Conservation (phyloP, 2,797 vertebrate species). For the Acestrorhynchus altus region DNA sequence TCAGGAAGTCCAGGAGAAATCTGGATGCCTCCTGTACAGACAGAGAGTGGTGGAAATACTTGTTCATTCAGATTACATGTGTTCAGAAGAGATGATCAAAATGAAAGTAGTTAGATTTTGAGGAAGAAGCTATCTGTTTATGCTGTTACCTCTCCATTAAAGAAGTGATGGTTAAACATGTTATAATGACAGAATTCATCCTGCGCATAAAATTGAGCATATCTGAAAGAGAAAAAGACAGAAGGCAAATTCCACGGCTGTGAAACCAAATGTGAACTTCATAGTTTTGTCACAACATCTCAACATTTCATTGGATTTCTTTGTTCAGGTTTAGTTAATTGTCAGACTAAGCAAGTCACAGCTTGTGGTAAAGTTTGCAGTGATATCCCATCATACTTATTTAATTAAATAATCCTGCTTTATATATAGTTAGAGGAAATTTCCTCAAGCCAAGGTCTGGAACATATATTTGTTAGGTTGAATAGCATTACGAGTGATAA, state of each 20-base stretch:
- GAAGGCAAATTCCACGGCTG: neutral
- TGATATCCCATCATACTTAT: no score
- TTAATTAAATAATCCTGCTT: no score
- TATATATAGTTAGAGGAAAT: no score
- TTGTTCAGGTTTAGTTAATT: no score
- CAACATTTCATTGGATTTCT: no score
- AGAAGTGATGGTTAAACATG: conserved; percentile 98
- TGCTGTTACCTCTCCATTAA: conserved; percentile 88
- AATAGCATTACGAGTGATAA: no score
- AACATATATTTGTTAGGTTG: no score
- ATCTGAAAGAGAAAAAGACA: conserved; percentile 74
- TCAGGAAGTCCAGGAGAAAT: conserved; percentile 81
- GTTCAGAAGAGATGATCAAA: neutral
- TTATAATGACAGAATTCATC: conserved; percentile 96
- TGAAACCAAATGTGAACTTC: no score
- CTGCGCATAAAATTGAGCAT: conserved; percentile 89
- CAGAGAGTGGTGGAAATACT: neutral
- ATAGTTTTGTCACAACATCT: no score
- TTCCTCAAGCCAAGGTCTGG: no score
- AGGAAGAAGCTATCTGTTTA: neutral
- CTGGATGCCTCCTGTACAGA: conserved; percentile 73
- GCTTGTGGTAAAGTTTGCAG: no score
- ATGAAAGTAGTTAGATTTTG: neutral
- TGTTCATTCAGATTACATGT: neutral
- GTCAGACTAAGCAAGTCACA: no score